phyloP scores from a whole-genome alignment of 2,113 vertebrate species.

The Eleginops maclovinus region DNA sequence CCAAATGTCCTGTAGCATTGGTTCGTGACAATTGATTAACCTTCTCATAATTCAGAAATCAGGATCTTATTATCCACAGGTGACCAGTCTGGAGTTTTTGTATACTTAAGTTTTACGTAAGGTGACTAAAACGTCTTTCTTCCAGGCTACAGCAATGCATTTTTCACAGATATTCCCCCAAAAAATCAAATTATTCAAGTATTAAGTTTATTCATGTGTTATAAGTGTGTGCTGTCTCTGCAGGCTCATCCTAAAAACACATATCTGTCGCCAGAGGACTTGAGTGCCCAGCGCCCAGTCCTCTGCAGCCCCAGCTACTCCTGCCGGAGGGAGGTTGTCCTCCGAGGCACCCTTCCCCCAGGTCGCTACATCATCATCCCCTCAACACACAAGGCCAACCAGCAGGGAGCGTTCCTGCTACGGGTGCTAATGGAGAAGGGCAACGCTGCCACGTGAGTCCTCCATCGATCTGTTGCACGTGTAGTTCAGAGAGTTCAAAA shows the following conservation, averaged over 20 bases:
- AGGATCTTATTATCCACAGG: too few relatives aligned
- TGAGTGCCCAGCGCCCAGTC: constrained; percentile 39
- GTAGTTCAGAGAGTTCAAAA: too few relatives aligned
- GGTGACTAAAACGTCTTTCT: too few relatives aligned
- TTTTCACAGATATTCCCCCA: too few relatives aligned
- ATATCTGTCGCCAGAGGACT: constrained; percentile 64
- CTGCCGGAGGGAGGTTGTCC: constrained; percentile 73
- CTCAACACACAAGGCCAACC: constrained; percentile 60
- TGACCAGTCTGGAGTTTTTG: too few relatives aligned
- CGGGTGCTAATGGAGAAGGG: constrained; percentile 80
- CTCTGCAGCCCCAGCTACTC: constrained; percentile 39
- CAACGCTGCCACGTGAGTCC: constrained; percentile 74
- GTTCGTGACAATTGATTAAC: too few relatives aligned
- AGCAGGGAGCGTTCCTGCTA: constrained; percentile 81
- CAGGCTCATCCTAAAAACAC: constrained; percentile 61
- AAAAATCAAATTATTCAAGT: too few relatives aligned
- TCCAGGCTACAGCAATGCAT: too few relatives aligned
- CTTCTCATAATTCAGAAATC: too few relatives aligned
- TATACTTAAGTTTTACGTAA: too few relatives aligned
- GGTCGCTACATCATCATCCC: constrained; percentile 84
- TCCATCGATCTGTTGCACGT: too few relatives aligned
- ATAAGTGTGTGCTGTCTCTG: constrained; percentile 1
- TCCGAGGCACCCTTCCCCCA: constrained; percentile 68
- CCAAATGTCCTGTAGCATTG: too few relatives aligned
- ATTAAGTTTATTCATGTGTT: not conserved